Percentiles rank a stretch among this genome's conserved stretches.
Evolutionary conservation across 2,797 vertebrate species (phyloP).

Genomic region (Thamnophis elegans): DNA sequence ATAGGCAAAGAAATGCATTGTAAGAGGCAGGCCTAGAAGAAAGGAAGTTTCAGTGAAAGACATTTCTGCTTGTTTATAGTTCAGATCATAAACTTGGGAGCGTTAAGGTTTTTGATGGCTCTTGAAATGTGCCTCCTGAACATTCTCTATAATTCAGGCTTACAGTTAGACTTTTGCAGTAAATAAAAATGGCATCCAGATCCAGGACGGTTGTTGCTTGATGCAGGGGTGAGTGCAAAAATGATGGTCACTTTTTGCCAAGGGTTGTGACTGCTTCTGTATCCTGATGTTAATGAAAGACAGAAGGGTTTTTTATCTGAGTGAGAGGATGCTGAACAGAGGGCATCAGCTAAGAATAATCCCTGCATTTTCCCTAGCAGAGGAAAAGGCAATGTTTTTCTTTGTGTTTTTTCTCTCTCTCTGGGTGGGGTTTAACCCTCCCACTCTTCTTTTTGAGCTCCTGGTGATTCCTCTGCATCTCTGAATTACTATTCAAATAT

Average conservation of each 20-base stretch:
- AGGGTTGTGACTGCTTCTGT: not conserved
- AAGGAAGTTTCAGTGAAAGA: not conserved
- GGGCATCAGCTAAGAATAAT: not conserved
- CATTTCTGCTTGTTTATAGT: not conserved
- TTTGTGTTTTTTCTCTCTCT: not conserved
- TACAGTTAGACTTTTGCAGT: not conserved
- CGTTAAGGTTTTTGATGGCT: not conserved
- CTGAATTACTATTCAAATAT: not conserved
- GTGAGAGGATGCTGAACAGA: not conserved
- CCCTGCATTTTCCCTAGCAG: not conserved
- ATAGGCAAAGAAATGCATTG: not conserved
- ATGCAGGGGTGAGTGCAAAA: not conserved
- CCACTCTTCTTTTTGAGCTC: not conserved
- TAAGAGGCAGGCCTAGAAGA: constrained; percentile 9
- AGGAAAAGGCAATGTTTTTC: not conserved
- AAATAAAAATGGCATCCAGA: not conserved
- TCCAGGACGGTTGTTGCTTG: not conserved
- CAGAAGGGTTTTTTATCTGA: not conserved
- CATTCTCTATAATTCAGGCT: not conserved
- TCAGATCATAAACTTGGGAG: not conserved
- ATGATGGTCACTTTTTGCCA: not conserved
- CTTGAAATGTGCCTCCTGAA: not conserved
- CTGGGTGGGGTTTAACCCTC: not conserved
- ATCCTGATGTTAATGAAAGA: not conserved
- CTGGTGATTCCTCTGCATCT: not conserved